Conservation (phyloP, 2,888 invertebrate species). For the Oxyteleia sp. region DNA sequence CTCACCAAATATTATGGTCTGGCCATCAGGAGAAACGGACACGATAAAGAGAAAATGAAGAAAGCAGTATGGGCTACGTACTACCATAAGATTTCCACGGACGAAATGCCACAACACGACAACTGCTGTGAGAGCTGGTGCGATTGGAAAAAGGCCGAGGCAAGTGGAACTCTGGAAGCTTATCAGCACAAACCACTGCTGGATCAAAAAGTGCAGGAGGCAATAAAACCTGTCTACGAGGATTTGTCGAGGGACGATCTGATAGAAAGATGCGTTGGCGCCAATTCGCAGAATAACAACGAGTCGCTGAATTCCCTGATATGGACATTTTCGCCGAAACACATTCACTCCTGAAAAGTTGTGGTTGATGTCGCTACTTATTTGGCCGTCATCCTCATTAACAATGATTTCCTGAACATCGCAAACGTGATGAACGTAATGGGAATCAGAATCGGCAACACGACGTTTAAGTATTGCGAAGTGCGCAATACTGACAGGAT, state of each 20-base stretch:
- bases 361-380: slow-evolving; percentile 64
- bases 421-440: no score
- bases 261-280: slow-evolving; percentile 59
- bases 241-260: slow-evolving; percentile 68
- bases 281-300: no score
- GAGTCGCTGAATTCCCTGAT: slow-evolving; percentile 70
- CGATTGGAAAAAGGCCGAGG: slow-evolving; percentile 45
- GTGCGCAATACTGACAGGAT: background rate
- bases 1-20: no score
- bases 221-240: slow-evolving; percentile 65
- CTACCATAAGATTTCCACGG: slow-evolving; percentile 28
- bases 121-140: slow-evolving; percentile 36
- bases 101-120: slow-evolving; percentile 14
- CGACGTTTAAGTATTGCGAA: no score
- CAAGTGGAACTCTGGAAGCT: slow-evolving; percentile 19
- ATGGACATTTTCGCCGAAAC: slow-evolving; percentile 71
- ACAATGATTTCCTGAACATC: slow-evolving; percentile 56
- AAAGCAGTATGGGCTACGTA: slow-evolving; percentile 32
- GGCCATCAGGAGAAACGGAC: no score
- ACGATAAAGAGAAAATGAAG: slow-evolving; percentile 71
- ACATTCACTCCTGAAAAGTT: slow-evolving; percentile 58
- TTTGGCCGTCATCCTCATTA: slow-evolving; percentile 61
- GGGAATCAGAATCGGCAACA: no score
- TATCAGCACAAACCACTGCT: slow-evolving; percentile 43
- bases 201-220: slow-evolving; percentile 45